Evolutionary conservation across 2,797 vertebrate genomes (phyloP).

Genomic region (Alca torda): DNA sequence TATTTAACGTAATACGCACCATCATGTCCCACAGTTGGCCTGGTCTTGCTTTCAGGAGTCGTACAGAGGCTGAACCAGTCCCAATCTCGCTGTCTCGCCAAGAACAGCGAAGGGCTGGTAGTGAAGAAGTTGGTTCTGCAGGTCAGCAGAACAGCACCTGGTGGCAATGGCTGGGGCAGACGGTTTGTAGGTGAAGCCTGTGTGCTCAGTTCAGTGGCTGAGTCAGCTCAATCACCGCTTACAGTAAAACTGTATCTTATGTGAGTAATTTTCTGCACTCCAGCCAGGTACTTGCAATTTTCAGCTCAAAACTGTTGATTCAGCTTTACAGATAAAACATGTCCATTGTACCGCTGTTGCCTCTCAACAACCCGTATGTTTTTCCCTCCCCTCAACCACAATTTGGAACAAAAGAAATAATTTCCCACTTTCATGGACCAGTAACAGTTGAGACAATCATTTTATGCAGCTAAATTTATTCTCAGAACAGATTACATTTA

Average conservation of each 20-base stretch:
- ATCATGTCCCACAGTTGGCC: not conserved
- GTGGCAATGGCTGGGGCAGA: not conserved
- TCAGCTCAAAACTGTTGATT: not conserved
- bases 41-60: not conserved
- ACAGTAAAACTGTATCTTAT: not conserved
- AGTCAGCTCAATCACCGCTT: not conserved
- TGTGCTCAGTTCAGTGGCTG: not conserved
- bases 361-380: not conserved
- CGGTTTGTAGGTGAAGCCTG: not conserved
- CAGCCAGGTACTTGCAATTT: not conserved
- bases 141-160: not conserved
- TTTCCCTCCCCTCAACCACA: not conserved
- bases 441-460: constrained; percentile 64
- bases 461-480: constrained; percentile 87
- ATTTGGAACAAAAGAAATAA: not conserved
- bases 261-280: not conserved
- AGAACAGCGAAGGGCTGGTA: not conserved
- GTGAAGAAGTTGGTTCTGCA: not conserved
- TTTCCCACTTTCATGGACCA: constrained; percentile 1
- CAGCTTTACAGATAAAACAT: not conserved
- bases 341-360: not conserved
- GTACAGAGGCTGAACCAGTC: not conserved
- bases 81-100: too few species aligned
- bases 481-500: constrained; percentile 92
- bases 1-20: fast-evolving